These are phyloP conservation scores for Gryon sp. DNA, from an alignment of 1,140 invertebrate genomes.

Conservation along the genomic window DNA sequence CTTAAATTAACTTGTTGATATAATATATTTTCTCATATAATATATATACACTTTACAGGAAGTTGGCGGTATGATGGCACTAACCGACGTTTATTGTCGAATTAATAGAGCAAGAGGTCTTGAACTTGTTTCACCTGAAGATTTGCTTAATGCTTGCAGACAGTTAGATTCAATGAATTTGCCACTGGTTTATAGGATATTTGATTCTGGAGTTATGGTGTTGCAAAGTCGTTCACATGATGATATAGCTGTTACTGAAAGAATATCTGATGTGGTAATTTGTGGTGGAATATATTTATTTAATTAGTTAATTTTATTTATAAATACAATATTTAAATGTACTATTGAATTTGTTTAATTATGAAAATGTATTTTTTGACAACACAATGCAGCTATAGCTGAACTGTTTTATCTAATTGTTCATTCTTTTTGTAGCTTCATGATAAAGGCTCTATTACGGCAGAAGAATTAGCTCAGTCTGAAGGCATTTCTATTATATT, in stretches of 20 bases:
- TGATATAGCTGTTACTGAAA: constrained; percentile 87
- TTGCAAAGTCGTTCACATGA: constrained; percentile 89
- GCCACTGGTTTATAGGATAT: constrained; percentile 89
- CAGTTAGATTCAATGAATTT: constrained; percentile 83
- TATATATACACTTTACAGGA: too few relatives aligned
- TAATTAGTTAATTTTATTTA: too few relatives aligned
- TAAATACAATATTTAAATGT: background rate
- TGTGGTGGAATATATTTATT: too few relatives aligned
- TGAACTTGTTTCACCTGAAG: constrained; percentile 95
- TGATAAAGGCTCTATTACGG: constrained; percentile 86
- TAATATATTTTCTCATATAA: too few relatives aligned
- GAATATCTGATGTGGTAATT: constrained; percentile 85
- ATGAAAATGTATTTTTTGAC: too few relatives aligned
- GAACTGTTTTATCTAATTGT: too few relatives aligned
- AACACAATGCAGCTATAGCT: too few relatives aligned
- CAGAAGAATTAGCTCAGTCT: constrained; percentile 90
- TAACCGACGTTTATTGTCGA: constrained; percentile 97
- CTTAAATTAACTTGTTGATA: too few relatives aligned
- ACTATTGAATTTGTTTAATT: constrained; percentile 15
- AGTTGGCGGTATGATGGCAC: constrained; percentile 96
- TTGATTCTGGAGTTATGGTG: constrained; percentile 95
- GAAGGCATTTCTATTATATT: constrained; percentile 92
- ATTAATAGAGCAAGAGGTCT: constrained; percentile 94
- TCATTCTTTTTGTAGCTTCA: constrained; percentile 87
- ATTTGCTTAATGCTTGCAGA: constrained; percentile 94